A percentile compares a stretch with the other conserved stretches of the same genome.
Conservation (phyloP, 2,888 invertebrate species). For the Morpho deidamia region DNA sequence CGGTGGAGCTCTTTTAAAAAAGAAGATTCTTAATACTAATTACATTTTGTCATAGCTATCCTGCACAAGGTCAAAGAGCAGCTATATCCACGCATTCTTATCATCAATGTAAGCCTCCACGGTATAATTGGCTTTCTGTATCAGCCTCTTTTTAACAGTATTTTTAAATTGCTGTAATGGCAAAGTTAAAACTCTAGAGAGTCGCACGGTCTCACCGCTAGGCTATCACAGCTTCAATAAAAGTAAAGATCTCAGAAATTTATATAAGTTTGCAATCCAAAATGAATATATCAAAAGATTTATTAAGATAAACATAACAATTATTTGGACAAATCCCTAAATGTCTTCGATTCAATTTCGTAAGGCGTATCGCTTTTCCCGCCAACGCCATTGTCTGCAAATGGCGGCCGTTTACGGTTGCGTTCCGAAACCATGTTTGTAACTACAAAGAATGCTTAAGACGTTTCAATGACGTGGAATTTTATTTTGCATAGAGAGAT, state of each 20-base stretch:
- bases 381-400: slow-evolving; percentile 68
- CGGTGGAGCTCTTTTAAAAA: no score
- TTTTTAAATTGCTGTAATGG: no score
- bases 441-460: slow-evolving; percentile 43
- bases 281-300: slow-evolving; percentile 12
- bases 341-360: slow-evolving; percentile 36
- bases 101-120: no score
- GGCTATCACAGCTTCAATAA: no score
- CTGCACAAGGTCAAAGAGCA: no score
- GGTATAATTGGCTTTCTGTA: no score
- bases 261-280: slow-evolving; percentile 7
- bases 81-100: no score
- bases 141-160: no score
- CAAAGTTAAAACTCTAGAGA: no score
- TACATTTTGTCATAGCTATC: no score
- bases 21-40: no score
- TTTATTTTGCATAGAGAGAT: slow-evolving; percentile 41
- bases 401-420: slow-evolving; percentile 58
- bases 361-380: slow-evolving; percentile 48
- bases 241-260: not conserved
- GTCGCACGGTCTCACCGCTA: no score
- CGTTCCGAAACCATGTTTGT: slow-evolving; percentile 49
- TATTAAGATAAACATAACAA: slow-evolving; percentile 36
- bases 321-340: slow-evolving; percentile 48
- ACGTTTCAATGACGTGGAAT: slow-evolving; percentile 47